Conservation (phyloP, 1,140 invertebrate species). For the Drosophila sproati region DNA sequence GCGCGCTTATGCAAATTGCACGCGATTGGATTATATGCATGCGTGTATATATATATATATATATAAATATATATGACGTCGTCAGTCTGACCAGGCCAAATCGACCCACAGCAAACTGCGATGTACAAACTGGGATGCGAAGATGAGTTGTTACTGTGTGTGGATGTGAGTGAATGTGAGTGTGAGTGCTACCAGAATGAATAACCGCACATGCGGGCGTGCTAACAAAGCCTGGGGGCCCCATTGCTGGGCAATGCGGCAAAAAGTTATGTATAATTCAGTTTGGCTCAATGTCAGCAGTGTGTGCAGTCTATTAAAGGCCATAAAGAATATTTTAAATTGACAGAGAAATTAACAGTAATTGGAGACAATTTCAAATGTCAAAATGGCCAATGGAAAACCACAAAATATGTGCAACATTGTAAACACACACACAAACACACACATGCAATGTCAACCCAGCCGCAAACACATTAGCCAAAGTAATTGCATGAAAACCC, state of each 20-base stretch:
- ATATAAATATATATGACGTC: no score
- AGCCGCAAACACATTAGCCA: background rate
- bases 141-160: background rate
- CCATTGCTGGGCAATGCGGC: background rate
- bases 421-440: background rate
- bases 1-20: conserved; percentile 65
- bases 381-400: conserved; percentile 64
- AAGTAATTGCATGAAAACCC: conserved; percentile 14
- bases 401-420: conserved; percentile 53
- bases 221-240: no score
- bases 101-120: background rate
- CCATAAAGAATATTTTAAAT: conserved; percentile 25
- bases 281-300: conserved; percentile 24
- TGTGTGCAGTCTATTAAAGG: background rate
- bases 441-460: conserved; percentile 22
- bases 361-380: conserved; percentile 70
- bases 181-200: background rate
- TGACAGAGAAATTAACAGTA: conserved; percentile 46
- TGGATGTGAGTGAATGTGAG: background rate
- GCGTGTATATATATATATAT: background rate
- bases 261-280: conserved; percentile 23
- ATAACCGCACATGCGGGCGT: background rate
- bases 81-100: no score
- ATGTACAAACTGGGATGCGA: background rate
- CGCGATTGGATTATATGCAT: conserved; percentile 25